These are phyloP conservation scores for Ameiurus melas DNA, from an alignment of 2,113 vertebrate genomes.

Conservation along the genomic window DNA sequence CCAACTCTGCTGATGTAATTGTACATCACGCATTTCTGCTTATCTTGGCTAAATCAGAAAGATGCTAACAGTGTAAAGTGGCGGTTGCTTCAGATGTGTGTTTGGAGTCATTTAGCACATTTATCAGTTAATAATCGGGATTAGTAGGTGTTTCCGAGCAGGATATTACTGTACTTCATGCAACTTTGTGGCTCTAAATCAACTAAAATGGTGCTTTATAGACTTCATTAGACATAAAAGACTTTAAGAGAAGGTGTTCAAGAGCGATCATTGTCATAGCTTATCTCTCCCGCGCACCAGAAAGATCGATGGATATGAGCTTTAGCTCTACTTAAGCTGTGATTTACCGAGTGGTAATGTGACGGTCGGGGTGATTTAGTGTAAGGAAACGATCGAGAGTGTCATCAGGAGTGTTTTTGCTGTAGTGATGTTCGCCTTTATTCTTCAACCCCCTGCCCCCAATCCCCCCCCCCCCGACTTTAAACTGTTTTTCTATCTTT, in stretches of 20 bases:
- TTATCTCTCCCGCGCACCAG: not conserved
- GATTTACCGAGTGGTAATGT: slow-evolving; percentile 23
- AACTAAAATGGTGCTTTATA: not conserved
- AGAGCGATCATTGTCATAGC: not conserved
- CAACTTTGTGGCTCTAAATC: not conserved
- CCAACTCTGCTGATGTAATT: slow-evolving; percentile 8
- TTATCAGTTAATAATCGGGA: not conserved
- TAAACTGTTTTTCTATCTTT: not conserved
- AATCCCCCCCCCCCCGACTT: too few relatives aligned
- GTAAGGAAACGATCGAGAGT: not conserved
- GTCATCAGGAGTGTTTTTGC: slow-evolving; percentile 3
- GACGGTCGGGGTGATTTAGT: not conserved
- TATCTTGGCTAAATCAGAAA: slow-evolving; percentile 4
- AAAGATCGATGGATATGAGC: not conserved
- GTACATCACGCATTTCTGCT: not conserved
- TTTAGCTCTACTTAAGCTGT: not conserved
- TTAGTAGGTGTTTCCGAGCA: not conserved
- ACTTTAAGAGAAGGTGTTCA: not conserved
- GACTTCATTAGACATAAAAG: not conserved
- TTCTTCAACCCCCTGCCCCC: not conserved
- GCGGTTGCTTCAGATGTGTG: not conserved
- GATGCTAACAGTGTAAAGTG: not conserved
- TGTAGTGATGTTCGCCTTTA: slow-evolving; percentile 16
- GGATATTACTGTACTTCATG: not conserved
- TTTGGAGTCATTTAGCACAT: not conserved